Evolutionary conservation across 2,888 invertebrate species (phyloP).

Genomic region (Stenodema calcarata): DNA sequence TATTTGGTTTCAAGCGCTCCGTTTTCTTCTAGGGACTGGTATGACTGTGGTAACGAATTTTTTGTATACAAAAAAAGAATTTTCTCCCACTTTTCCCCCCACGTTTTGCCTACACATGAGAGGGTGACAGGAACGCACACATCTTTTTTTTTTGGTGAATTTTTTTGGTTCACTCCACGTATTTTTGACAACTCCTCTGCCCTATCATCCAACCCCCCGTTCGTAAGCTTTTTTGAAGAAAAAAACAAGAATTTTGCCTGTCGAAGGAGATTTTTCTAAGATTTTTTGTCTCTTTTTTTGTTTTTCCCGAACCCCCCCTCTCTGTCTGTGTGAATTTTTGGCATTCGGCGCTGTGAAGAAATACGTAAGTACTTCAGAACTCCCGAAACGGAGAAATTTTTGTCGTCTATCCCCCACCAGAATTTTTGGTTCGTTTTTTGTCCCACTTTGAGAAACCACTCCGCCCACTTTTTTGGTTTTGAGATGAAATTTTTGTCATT

Average conservation of each 20-base stretch:
- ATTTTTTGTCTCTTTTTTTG: slow-evolving; percentile 53
- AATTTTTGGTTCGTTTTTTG: slow-evolving; percentile 55
- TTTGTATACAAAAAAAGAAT: not conserved
- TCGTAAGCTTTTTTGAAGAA: slow-evolving; percentile 20
- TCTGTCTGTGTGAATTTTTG: slow-evolving; percentile 55
- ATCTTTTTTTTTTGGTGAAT: not conserved
- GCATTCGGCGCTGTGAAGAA: slow-evolving; percentile 53
- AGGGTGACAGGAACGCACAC: slow-evolving; percentile 33
- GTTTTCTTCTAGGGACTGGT: slow-evolving; percentile 42
- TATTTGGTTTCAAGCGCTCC: slow-evolving; percentile 46
- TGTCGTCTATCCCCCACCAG: slow-evolving; percentile 28
- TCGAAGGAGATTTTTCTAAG: slow-evolving; percentile 45
- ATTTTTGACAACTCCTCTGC: not conserved
- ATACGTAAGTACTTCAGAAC: slow-evolving; percentile 55
- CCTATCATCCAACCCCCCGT: not conserved
- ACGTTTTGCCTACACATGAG: not conserved
- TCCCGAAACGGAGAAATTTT: slow-evolving; percentile 41
- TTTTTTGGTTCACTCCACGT: not conserved
- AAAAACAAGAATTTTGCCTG: not conserved
- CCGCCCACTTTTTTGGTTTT: slow-evolving; percentile 23
- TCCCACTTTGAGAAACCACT: not conserved
- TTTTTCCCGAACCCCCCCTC: slow-evolving; percentile 44
- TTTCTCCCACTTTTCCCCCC: not conserved
- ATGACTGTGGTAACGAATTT: slow-evolving; percentile 45
- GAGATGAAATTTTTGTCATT: not conserved